Base-by-base conservation (phyloP, 2,888 invertebrate genomes). In the Ochropacha duplaris region DNA sequence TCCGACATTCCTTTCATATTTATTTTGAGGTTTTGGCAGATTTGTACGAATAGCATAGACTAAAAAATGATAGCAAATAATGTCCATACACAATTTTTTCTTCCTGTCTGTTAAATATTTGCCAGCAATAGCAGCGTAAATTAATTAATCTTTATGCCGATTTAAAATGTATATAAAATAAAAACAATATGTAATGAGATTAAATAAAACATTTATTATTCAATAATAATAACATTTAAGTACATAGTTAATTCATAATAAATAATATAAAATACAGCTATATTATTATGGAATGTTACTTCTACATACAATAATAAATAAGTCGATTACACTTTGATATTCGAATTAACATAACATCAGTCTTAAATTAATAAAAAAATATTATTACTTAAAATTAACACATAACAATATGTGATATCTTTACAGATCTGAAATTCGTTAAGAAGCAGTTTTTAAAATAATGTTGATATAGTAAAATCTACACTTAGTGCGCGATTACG, bases 211-310 rank as follows among this genome's bases (percentile, higher is more conserved):
- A 58, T 67, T 71, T 72, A 71, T 69, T 66, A 54, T 50, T 62
- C 57, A 68, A 65, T 60, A 67, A 69, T 56, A 64, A 62, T 63
- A 65, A 66, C 58, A 70, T 69, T 71, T 52, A 55, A 61, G 57
- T 57, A 57, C 16, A 57, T 54, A 49, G 58, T 60, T 57, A 49
- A 59, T 60, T 57, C 58, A 56, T 57, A 55, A 51, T 62, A 39
- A 50, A n/a, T 22, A 64, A 65, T 64, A 66, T 36, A 36, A 36
- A 72, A 72, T 73, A 76, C 69, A 74, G 65, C 60, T 63, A 56
- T 59, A 62, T 54, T 56, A 64, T 70, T 62, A 69, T 65, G 82
- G 82, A 83, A 83, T 81, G 80, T 76, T 71, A 69, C 12, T 12
- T 31, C 6, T 36, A 67, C 56, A 68, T 56, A 60, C 50, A 57